Percentiles rank a stretch among this genome's conserved stretches.
phyloP scores from a whole-genome alignment of 2,113 vertebrate species.

The Pteropus alecto region DNA sequence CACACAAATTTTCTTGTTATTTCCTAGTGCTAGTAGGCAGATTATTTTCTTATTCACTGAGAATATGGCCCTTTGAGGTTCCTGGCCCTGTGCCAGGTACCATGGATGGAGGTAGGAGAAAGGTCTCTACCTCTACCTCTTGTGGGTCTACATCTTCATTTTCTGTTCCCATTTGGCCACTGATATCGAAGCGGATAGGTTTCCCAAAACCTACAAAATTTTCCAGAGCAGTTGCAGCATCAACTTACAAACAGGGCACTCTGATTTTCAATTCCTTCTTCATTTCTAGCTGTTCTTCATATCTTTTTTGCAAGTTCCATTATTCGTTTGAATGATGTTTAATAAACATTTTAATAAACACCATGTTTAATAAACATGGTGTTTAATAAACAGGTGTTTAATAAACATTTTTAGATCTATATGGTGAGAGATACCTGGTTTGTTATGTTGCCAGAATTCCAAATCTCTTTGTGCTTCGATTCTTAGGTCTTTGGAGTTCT shows the following conservation, averaged over 20 bases:
- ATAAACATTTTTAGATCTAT: background rate
- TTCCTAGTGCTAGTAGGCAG: background rate
- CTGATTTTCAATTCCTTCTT: background rate
- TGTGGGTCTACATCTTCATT: background rate
- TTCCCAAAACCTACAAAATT: background rate
- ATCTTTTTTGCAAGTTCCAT: background rate
- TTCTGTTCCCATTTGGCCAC: background rate
- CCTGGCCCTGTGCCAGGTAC: background rate
- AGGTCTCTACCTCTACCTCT: background rate
- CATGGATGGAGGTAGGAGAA: background rate
- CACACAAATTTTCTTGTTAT: background rate
- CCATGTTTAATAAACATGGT: too few relatives aligned
- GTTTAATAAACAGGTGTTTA: background rate
- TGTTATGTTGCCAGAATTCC: background rate
- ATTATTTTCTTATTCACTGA: background rate
- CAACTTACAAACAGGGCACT: background rate
- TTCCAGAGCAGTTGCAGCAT: background rate
- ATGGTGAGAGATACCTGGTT: background rate
- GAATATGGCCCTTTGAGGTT: background rate
- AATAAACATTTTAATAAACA: background rate
- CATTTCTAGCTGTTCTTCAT: background rate
- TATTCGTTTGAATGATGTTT: background rate
- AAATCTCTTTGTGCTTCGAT: background rate
- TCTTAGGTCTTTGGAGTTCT: background rate
- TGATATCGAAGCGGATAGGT: background rate